A percentile compares a stretch with the other conserved stretches of the same genome.
Evolutionary conservation across 2,113 vertebrate species (phyloP).

Genomic region (Anarrhichthys ocellatus): DNA sequence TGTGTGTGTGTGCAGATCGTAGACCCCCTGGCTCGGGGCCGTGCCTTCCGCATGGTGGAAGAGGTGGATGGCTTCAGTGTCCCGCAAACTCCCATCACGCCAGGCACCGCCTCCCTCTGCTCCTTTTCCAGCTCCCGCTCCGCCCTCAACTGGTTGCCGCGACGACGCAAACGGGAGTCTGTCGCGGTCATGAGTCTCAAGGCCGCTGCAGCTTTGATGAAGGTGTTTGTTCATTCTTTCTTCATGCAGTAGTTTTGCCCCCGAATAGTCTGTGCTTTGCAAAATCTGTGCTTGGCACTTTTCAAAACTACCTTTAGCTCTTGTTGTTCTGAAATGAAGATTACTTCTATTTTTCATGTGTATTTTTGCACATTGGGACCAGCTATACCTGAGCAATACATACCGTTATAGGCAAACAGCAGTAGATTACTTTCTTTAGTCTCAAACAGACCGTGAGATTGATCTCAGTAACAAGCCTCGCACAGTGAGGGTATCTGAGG

Average conservation of each 20-base stretch:
- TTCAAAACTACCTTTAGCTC: neutral
- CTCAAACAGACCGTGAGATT: neutral
- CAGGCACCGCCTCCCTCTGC: slow-evolving; percentile 91
- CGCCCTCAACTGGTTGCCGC: slow-evolving; percentile 89
- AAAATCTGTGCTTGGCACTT: slow-evolving; percentile 1
- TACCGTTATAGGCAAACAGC: neutral
- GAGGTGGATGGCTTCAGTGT: slow-evolving; percentile 89
- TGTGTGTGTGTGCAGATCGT: slow-evolving; percentile 85
- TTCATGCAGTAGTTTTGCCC: neutral
- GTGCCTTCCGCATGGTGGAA: slow-evolving; percentile 93
- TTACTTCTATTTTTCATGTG: neutral
- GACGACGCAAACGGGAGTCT: slow-evolving; percentile 93
- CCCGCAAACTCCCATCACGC: slow-evolving; percentile 90
- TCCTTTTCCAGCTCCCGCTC: slow-evolving; percentile 98
- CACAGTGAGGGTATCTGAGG: neutral
- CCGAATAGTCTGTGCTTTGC: neutral
- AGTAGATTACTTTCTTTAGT: too few relatives aligned
- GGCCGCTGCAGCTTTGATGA: slow-evolving; percentile 92
- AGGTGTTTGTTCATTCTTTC: slow-evolving; percentile 77
- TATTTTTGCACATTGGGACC: neutral
- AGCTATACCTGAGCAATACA: neutral
- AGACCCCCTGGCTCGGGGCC: slow-evolving; percentile 93
- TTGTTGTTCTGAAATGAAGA: neutral
- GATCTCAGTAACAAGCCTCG: neutral
- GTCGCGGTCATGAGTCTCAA: slow-evolving; percentile 98